Conservation (phyloP, 2,888 invertebrate genomes). For the Drosophila longiperda region DNA sequence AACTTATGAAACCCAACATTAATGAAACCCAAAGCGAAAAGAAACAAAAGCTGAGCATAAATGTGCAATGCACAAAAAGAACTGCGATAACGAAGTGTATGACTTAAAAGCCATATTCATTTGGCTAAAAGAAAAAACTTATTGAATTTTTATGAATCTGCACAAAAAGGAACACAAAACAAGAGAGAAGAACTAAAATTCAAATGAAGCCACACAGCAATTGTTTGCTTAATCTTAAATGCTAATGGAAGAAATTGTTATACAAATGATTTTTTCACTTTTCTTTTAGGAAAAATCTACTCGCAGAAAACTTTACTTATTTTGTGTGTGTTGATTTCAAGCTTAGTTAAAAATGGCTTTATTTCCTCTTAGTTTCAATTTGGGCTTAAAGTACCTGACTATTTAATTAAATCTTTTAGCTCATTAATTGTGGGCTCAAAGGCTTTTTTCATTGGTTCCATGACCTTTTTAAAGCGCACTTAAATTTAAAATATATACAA, state of each 20-base stretch:
- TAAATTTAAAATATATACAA: constrained; percentile 28
- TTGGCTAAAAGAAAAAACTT: constrained; percentile 52
- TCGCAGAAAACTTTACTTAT: neutral
- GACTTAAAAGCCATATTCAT: constrained; percentile 51
- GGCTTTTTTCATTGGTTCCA: constrained; percentile 2
- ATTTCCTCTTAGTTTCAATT: neutral
- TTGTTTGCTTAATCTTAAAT: constrained; percentile 5
- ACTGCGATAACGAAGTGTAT: constrained; percentile 22
- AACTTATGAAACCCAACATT: constrained; percentile 61
- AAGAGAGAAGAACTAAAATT: constrained; percentile 6
- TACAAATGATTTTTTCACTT: constrained; percentile 6
- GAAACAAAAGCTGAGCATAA: constrained; percentile 12
- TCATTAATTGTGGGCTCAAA: neutral
- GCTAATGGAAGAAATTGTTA: constrained; percentile 1
- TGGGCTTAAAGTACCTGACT: neutral
- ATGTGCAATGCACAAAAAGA: constrained; percentile 27
- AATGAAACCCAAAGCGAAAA: constrained; percentile 15
- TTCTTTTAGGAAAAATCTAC: neutral
- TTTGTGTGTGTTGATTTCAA: neutral
- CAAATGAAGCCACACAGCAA: constrained; percentile 12
- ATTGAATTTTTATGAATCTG: constrained; percentile 73
- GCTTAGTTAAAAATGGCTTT: neutral
- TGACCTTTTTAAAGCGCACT: constrained; percentile 12
- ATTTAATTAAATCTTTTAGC: neutral
- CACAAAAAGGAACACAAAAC: constrained; percentile 16